Conservation (phyloP, 2,113 vertebrate species). For the Excalfactoria chinensis region DNA sequence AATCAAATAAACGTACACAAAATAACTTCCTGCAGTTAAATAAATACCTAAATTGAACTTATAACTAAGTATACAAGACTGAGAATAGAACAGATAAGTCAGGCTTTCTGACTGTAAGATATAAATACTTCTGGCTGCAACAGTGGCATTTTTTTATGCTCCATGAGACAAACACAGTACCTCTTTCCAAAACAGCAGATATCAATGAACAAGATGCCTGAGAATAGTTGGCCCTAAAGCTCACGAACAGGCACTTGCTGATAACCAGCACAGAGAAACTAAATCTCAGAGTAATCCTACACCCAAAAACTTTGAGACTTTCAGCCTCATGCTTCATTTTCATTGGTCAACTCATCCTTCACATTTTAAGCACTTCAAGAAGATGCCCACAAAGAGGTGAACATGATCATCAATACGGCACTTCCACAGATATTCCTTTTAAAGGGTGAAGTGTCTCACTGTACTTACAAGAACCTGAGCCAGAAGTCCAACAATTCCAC, state of each 20-base stretch:
- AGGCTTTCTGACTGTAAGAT: background rate
- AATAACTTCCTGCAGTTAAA: background rate
- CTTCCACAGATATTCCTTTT: background rate
- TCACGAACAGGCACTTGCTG: no score
- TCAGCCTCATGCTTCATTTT: background rate
- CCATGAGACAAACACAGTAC: background rate
- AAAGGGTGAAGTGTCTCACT: background rate
- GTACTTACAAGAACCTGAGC: background rate
- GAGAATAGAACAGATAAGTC: background rate
- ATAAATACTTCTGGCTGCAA: background rate
- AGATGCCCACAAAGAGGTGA: background rate
- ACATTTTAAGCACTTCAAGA: background rate
- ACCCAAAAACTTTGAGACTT: background rate
- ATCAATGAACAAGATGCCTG: background rate
- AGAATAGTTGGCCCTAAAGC: background rate
- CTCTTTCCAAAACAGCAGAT: background rate
- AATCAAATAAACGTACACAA: background rate
- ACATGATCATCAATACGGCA: no score
- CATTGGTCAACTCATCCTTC: background rate
- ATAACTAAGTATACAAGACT: background rate
- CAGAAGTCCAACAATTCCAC: background rate
- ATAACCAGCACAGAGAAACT: background rate
- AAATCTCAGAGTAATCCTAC: background rate
- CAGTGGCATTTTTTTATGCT: fast-evolving
- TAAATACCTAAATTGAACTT: background rate